A percentile compares a stretch with the other conserved stretches of the same genome.
Conservation (phyloP, 2,888 invertebrate species). For the Rhimphoctona megacephalus region DNA sequence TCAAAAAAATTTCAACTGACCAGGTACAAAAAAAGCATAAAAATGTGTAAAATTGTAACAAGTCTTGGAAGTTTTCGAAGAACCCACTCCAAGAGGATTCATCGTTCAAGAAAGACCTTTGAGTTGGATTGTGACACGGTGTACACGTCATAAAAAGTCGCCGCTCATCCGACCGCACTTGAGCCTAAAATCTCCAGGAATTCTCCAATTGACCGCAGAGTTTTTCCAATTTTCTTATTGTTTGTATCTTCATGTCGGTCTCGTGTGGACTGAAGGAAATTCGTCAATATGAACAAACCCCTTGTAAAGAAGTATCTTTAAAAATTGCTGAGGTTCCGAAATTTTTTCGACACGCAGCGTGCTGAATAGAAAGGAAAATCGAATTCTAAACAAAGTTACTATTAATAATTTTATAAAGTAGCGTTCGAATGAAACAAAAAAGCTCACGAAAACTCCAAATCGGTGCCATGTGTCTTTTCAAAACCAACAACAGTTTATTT, state of each 20-base stretch:
- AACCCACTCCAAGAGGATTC: conserved; percentile 7
- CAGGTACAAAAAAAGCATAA: conserved; percentile 53
- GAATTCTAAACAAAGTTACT: not conserved
- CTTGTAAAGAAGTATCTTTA: conserved; percentile 61
- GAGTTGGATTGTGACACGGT: conserved; percentile 19
- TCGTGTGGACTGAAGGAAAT: conserved; percentile 64
- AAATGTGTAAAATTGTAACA: conserved; percentile 62
- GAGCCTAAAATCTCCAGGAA: conserved; percentile 24
- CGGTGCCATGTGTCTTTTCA: not conserved
- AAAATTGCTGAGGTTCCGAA: not conserved
- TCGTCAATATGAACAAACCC: conserved; percentile 70
- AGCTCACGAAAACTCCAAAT: not conserved
- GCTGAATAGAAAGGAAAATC: not conserved
- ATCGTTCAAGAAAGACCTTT: conserved; percentile 16
- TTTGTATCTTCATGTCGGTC: not conserved
- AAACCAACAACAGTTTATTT: not conserved
- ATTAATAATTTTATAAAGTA: not conserved
- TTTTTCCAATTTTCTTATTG: conserved; percentile 59
- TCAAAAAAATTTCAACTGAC: conserved; percentile 48
- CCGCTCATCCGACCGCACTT: conserved; percentile 35
- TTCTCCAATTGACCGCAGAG: conserved; percentile 54
- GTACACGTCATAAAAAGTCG: conserved; percentile 49
- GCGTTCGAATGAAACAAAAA: not conserved
- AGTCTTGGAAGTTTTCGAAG: conserved; percentile 6
- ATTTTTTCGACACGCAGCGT: not conserved